Percentiles rank a stretch among this genome's conserved stretches.
Conservation (phyloP, 2,797 vertebrate species). For the Gobio occitaniae region DNA sequence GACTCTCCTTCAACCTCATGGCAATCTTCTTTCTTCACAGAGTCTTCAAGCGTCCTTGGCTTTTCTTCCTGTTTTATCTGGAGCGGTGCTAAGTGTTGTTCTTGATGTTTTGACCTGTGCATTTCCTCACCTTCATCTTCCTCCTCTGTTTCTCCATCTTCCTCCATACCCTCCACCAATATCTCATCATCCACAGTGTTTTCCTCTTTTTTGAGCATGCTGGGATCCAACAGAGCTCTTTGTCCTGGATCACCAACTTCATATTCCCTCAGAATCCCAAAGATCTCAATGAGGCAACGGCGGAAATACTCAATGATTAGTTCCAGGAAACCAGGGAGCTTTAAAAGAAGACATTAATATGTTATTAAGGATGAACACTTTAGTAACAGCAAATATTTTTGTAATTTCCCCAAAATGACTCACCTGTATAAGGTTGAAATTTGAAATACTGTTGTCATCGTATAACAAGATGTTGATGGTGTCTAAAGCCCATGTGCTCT, state of each 20-base stretch:
- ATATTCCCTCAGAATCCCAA: slow-evolving; percentile 97
- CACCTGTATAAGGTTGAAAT: slow-evolving; percentile 96
- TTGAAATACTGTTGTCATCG: slow-evolving; percentile 97
- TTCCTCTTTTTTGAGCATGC: slow-evolving; percentile 84
- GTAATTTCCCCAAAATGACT: slow-evolving; percentile 41
- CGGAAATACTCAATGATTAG: slow-evolving; percentile 98
- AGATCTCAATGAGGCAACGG: slow-evolving; percentile 98
- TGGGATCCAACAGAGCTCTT: slow-evolving; percentile 91
- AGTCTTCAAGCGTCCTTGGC: slow-evolving; percentile 55
- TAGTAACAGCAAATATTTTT: background rate
- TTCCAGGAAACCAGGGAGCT: slow-evolving; percentile 96
- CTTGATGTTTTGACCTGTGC: slow-evolving; percentile 60
- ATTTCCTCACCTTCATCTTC: slow-evolving; percentile 81
- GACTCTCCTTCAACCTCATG: slow-evolving; percentile 75
- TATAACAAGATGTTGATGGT: slow-evolving; percentile 98
- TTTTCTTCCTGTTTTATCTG: slow-evolving; percentile 79
- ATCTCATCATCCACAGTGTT: slow-evolving; percentile 79
- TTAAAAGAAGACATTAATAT: slow-evolving; percentile 38
- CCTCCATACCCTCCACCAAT: slow-evolving; percentile 73
- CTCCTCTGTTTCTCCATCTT: slow-evolving; percentile 80
- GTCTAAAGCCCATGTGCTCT: slow-evolving; percentile 99
- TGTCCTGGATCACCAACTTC: slow-evolving; percentile 97
- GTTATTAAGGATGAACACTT: background rate
- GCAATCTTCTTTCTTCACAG: slow-evolving; percentile 69
- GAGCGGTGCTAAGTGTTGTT: slow-evolving; percentile 73